A percentile compares a stretch with the other conserved stretches of the same genome.
These are phyloP conservation scores for Deilephila elpenor DNA, from an alignment of 2,888 invertebrate genomes.

Conservation along the genomic window DNA sequence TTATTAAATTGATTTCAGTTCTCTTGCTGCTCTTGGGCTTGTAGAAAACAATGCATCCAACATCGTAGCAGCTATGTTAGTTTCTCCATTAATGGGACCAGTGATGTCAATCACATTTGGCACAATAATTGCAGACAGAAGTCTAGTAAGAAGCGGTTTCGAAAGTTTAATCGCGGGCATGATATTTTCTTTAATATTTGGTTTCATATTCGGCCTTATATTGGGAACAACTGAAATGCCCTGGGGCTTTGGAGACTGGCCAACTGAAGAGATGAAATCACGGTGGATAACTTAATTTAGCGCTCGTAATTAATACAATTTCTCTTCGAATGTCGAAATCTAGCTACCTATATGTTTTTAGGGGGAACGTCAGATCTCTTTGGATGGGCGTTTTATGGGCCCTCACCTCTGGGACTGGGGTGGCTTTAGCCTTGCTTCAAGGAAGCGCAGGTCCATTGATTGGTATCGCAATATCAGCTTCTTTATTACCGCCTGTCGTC, in stretches of 20 bases:
- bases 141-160: constrained; percentile 88
- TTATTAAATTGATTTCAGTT: constrained; percentile 75
- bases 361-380: constrained; percentile 88
- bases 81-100: constrained; percentile 92
- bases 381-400: constrained; percentile 92
- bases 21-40: constrained; percentile 92
- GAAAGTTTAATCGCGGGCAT: constrained; percentile 89
- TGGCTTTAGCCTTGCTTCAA: constrained; percentile 93
- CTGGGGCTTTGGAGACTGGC: constrained; percentile 91
- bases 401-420: constrained; percentile 90
- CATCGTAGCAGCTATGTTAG: constrained; percentile 91
- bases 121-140: constrained; percentile 89
- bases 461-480: constrained; percentile 95
- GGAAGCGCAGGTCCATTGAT: constrained; percentile 94
- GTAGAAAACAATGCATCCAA: constrained; percentile 93
- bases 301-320: neutral
- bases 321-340: neutral
- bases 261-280: constrained; percentile 91
- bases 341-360: constrained; percentile 49
- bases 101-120: constrained; percentile 95
- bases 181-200: constrained; percentile 89
- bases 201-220: constrained; percentile 91
- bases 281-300: constrained; percentile 75
- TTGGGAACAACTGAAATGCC: constrained; percentile 90
- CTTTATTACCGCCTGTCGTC: constrained; percentile 92